Base-by-base conservation (phyloP, 2,797 vertebrate species). In the Siniperca undulata region DNA sequence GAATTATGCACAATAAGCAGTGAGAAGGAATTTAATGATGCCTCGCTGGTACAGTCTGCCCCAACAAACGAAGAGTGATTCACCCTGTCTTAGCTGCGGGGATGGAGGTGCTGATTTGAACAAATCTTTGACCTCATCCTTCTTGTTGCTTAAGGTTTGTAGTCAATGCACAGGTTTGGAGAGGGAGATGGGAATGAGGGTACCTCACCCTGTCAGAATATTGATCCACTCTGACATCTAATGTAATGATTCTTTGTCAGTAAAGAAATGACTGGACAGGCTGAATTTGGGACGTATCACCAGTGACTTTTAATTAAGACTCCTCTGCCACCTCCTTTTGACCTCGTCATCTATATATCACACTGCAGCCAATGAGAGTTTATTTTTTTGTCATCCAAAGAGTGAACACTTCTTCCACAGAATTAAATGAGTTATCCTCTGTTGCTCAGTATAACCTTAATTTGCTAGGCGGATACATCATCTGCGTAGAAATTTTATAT, bases 1-100 rank as follows among this genome's bases (percentile, higher is more conserved):
- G 96, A 97, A 98, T 97, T 97, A 98, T 97, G 97, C 96, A 97
- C 96, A 94, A 90, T 93, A 94, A 95, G 93, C 93, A 94, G 95
- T 92, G 94, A 96, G 95, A 95, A 95, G 90, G 93, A 95, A 95
- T 97, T 97, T 97, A 97, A 97, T 97, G 97, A 97, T 95, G 95
- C 93, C 90, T 92, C 93, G 86, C 96, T 94, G 95, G 95, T 94
- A 88, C 90, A 87, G 91, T 85, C 87, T 87, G 89, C 88, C 91
- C 87, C 75, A 59, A 91, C 92, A 92, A 92, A 90, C 86, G 84
- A 91, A 92, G 92, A 94, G 92, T 87, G 91, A 95, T 93, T 90
- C 92, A 81, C 80, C 64, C 85, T 85, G 88, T 93, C 91, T 91
- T 83, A 65, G 89, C 93, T 93, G 93, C 38, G 40, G 90, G 90